Evolutionary conservation across 2,797 vertebrate species (phyloP).

Genomic region (Varecia variegata): DNA sequence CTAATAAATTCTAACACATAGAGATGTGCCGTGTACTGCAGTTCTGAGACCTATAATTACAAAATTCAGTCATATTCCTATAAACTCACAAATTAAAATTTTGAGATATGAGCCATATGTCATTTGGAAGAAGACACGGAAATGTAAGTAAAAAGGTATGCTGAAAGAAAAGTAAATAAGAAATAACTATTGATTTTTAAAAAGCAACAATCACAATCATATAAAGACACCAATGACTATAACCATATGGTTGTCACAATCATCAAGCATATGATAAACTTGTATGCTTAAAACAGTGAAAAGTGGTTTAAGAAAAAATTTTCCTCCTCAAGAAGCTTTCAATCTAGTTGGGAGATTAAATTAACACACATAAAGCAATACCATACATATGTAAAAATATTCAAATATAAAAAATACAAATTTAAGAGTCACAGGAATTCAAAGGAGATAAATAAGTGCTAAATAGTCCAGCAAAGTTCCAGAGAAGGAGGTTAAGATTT

Average conservation of each 20-base stretch:
- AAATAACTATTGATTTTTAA: conserved; percentile 16
- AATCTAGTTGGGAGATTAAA: not conserved
- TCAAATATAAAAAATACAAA: conserved; percentile 25
- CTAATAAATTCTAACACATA: conserved; percentile 4
- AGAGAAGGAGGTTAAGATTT: not conserved
- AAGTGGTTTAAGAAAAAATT: not conserved
- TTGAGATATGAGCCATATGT: not conserved
- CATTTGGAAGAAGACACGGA: not conserved
- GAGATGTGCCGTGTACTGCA: not conserved
- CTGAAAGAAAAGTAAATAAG: not conserved
- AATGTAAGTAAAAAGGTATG: not conserved
- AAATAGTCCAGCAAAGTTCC: not conserved
- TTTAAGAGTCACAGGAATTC: conserved; percentile 11
- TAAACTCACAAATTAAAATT: not conserved
- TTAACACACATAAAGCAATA: not conserved
- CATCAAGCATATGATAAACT: not conserved
- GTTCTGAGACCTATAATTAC: not conserved
- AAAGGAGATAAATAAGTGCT: not conserved
- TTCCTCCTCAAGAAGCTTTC: not conserved
- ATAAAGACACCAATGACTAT: not conserved
- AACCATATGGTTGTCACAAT: conserved; percentile 22
- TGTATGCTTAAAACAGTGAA: not conserved
- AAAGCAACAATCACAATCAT: conserved; percentile 29
- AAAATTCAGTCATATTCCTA: not conserved
- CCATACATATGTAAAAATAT: not conserved